Base-by-base conservation (phyloP, 1,140 invertebrate species). In the Aradophagus sp. region DNA sequence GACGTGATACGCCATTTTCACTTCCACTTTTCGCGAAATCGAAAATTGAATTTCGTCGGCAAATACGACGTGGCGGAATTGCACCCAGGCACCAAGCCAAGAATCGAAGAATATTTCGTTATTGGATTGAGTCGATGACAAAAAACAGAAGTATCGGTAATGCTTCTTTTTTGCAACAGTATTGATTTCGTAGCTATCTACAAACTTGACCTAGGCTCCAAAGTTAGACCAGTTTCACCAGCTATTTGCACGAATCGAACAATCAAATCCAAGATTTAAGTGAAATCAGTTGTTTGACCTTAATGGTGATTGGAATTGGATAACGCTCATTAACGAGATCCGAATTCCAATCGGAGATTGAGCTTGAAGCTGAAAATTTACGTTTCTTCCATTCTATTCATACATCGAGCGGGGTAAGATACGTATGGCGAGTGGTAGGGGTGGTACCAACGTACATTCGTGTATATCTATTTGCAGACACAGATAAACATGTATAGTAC, bases 381-480 rank as follows among this genome's bases (percentile, higher is more conserved):
- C n/a, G n/a, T n/a, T n/a, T n/a, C n/a, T n/a, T n/a, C n/a, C n/a
- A n/a, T n/a, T n/a, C n/a, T 53, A 63, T 70, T 74, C 72, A 61
- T 75, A 79, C 72, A 76, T 77, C 63, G 71, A 73, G 66, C 71
- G 76, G 68, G 68, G 71, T 69, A 63, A 67, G 75, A 74, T 80
- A 77, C 75, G 74, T 62, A 45, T 29, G 42, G 61, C 55, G 70
- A 70, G 71, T 75, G 59, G 45, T 50, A 52, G 67, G 58, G 75
- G 75, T 69, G 72, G 62, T 68, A 52, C 62, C 62, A 72, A 50
- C 50, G 74, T 76, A 74, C 48, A 71, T 67, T 71, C 53, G 59
- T 74, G 69, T 74, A 71, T 74, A 76, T 77, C 76, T 79, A 77
- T 79, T 77, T 78, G 73, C 70, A 62, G 67, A 80, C 75, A 79